Percentiles rank a stretch among this genome's conserved stretches.
These are phyloP conservation scores for Cataglyphis cursor DNA, from an alignment of 2,888 invertebrate species.

Conservation along the genomic window DNA sequence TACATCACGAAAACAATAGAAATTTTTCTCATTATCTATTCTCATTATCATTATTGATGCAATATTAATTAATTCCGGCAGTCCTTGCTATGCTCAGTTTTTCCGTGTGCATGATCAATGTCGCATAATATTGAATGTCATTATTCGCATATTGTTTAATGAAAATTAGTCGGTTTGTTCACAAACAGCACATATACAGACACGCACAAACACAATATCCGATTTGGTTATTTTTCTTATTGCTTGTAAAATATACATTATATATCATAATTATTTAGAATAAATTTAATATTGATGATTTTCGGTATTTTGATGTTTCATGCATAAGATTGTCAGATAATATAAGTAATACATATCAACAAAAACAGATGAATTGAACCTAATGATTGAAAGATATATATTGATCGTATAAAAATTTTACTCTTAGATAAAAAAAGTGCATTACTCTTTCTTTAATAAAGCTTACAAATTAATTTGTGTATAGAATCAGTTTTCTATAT, in stretches of 20 bases:
- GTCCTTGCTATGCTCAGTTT: slow-evolving; percentile 10
- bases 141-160: slow-evolving; percentile 34
- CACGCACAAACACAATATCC: not conserved
- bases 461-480: not conserved
- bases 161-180: slow-evolving; percentile 39
- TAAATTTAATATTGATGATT: slow-evolving; percentile 45
- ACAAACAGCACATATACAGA: not conserved
- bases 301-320: slow-evolving; percentile 22
- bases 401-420: not conserved
- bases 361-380: not conserved
- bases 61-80: slow-evolving; percentile 38
- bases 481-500: not conserved
- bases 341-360: slow-evolving; percentile 11
- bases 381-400: not conserved
- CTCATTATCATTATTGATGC: not conserved
- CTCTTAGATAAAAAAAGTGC: not conserved
- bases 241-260: slow-evolving; percentile 14
- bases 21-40: slow-evolving; percentile 1
- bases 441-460: not conserved
- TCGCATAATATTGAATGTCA: slow-evolving; percentile 35
- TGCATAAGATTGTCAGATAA: slow-evolving; percentile 3
- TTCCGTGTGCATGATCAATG: slow-evolving; percentile 36
- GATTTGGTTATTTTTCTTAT: slow-evolving; percentile 24
- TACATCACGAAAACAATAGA: not conserved
- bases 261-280: slow-evolving; percentile 27